These are phyloP conservation scores for Euglossa dilemma DNA, from an alignment of 1,140 invertebrate species.

Conservation along the genomic window DNA sequence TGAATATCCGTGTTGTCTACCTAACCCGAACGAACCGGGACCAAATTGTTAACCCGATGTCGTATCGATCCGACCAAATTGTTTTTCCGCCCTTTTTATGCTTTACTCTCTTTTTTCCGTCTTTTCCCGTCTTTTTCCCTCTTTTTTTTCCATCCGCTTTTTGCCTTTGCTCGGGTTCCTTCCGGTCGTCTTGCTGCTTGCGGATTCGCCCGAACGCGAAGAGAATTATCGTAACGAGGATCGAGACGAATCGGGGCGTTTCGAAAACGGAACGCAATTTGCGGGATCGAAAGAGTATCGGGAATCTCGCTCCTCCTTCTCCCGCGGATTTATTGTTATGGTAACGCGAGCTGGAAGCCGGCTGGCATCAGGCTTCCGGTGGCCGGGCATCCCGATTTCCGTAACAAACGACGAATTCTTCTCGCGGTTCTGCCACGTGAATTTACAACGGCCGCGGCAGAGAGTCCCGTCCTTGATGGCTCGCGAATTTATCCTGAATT, in stretches of 20 bases:
- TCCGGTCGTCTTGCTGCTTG: too few relatives aligned
- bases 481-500: slow-evolving; percentile 28
- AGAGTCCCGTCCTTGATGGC: slow-evolving; percentile 26
- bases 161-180: too few relatives aligned
- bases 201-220: too few relatives aligned
- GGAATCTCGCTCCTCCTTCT: slow-evolving; percentile 56
- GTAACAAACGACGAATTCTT: slow-evolving; percentile 74
- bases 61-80: neutral
- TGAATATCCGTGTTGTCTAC: neutral
- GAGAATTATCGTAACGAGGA: neutral
- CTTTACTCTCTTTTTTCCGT: too few relatives aligned
- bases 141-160: neutral
- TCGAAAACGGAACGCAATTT: slow-evolving; percentile 55
- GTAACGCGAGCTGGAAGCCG: slow-evolving; percentile 74
- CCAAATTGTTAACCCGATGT: neutral
- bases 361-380: slow-evolving; percentile 72
- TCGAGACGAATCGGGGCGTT: slow-evolving; percentile 39
- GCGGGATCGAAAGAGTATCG: slow-evolving; percentile 69
- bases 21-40: neutral
- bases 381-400: slow-evolving; percentile 66
- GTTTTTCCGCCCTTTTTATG: neutral
- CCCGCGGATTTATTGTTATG: slow-evolving; percentile 75
- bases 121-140: too few relatives aligned
- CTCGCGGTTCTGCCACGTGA: slow-evolving; percentile 50
- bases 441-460: slow-evolving; percentile 62